Base-by-base conservation (phyloP, 2,888 invertebrate genomes). In the Euphydryas editha region DNA sequence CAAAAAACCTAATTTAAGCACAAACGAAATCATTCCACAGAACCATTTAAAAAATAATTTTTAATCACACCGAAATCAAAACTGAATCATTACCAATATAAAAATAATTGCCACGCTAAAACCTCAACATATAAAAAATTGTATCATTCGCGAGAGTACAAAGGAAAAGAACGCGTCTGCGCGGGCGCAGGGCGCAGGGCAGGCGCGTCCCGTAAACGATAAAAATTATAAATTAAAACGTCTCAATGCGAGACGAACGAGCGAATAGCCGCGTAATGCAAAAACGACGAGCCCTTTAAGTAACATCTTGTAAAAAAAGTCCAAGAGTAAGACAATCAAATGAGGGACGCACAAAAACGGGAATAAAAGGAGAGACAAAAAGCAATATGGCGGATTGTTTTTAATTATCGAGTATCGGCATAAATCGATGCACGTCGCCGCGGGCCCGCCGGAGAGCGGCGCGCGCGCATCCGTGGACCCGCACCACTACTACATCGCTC, bases 351-450 rank as follows among this genome's bases (percentile, higher is more conserved):
- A 88, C 88, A 90, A 90, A 90, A 92, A 91, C 86, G 84, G 87
- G 86, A 82, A 86, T 86, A 90, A 91, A 90, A 88, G 76, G 81
- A 85, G 81, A 81, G 81, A 89, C 87, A 90, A 90, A 90, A 92
- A 90, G 82, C 86, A 88, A 87, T 84, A 91, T 91, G 92, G 92
- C 91, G 92, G 91, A 92, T 92, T 92, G 92, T 92, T 92, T 92
- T 92, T 92, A 92, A 92, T 92, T 92, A 92, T 91, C 91, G 88
- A 92, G 90, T 92, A 92, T 92, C 91, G 91, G 87, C 90, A 92
- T 92, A 92, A 92, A 92, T 92, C 92, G 91, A 90, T 85, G 86
- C 80, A 79, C 85, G 91, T 90, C 91, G 90, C 91, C 89, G 89
- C 84, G 85, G 86, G 92, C 88, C 83, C 83, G 83, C 82, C 85